A percentile compares a stretch with the other conserved stretches of the same genome.
These are phyloP conservation scores for Ochlodes sylvanus DNA, from an alignment of 2,888 invertebrate species.

Conservation along the genomic window DNA sequence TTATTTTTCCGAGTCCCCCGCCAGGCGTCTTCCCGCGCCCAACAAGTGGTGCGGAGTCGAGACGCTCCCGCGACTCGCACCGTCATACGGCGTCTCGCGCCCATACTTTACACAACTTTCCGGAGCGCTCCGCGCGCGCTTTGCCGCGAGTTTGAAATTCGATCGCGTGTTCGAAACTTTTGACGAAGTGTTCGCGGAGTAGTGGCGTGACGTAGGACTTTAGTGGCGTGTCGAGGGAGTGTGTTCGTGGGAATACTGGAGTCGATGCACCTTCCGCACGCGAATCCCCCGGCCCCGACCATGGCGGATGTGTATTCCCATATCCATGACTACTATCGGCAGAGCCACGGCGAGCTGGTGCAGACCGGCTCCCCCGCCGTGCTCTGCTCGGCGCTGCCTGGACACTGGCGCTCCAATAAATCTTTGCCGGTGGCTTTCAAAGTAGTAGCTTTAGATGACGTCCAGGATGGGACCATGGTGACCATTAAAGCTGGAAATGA, in stretches of 20 bases:
- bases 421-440: constrained; percentile 98
- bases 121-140: constrained; percentile 71
- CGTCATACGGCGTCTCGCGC: constrained; percentile 67
- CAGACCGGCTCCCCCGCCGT: constrained; percentile 98
- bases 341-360: constrained; percentile 96
- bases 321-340: constrained; percentile 92
- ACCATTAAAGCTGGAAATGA: constrained; percentile 98
- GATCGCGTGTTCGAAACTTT: constrained; percentile 62
- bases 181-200: constrained; percentile 64
- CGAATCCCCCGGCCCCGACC: constrained; percentile 82
- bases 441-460: constrained; percentile 96
- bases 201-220: constrained; percentile 72
- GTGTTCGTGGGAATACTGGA: constrained; percentile 71
- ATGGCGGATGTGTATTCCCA: constrained; percentile 91
- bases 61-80: constrained; percentile 55
- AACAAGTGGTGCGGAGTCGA: constrained; percentile 71
- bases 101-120: constrained; percentile 78
- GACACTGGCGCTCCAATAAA: constrained; percentile 99
- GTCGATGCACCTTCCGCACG: constrained; percentile 89
- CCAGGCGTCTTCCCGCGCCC: constrained; percentile 80
- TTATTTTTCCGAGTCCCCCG: constrained; percentile 78
- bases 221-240: constrained; percentile 72
- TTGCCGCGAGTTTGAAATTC: constrained; percentile 68
- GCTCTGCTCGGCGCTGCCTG: constrained; percentile 96
- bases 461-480: constrained; percentile 97